Evolutionary conservation across 2,113 vertebrate genomes (phyloP).

Genomic region (Chelonoidis abingdonii): DNA sequence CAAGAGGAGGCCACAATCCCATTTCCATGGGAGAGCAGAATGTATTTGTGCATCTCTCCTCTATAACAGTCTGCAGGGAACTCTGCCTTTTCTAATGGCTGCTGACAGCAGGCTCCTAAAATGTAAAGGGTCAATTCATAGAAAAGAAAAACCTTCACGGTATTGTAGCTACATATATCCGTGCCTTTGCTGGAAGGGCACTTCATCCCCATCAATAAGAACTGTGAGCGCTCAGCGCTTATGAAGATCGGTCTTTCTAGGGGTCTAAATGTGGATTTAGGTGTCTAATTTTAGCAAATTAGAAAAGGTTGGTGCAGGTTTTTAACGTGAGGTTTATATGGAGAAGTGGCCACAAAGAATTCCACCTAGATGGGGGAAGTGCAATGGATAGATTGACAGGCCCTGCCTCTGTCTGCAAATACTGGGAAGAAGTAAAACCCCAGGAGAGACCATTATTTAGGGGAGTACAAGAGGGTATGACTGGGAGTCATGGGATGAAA

Average conservation of each 20-base stretch:
- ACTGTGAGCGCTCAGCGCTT: neutral
- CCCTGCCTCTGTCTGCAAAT: neutral
- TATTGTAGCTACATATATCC: constrained; percentile 43
- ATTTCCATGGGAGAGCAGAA: constrained; percentile 46
- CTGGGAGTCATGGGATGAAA: neutral
- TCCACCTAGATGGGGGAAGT: fast-evolving
- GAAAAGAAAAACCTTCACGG: constrained; percentile 44
- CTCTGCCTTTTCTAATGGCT: constrained; percentile 22
- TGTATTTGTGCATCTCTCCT: constrained; percentile 62
- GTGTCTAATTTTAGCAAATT: fast-evolving
- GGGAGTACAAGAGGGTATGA: neutral
- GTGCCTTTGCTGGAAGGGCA: constrained; percentile 25
- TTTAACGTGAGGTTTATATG: neutral
- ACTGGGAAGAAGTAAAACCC: fast-evolving
- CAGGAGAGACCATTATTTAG: neutral
- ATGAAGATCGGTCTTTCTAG: neutral
- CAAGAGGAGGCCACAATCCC: constrained; percentile 20
- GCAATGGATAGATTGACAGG: neutral
- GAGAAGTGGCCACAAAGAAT: neutral
- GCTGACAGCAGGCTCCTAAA: constrained; percentile 56
- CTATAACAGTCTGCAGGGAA: constrained; percentile 59
- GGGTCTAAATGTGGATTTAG: neutral
- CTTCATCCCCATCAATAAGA: neutral
- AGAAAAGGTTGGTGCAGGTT: neutral
- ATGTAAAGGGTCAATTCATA: constrained; percentile 61